Conservation (phyloP, 2,113 vertebrate species). For the Heptranchias perlo region DNA sequence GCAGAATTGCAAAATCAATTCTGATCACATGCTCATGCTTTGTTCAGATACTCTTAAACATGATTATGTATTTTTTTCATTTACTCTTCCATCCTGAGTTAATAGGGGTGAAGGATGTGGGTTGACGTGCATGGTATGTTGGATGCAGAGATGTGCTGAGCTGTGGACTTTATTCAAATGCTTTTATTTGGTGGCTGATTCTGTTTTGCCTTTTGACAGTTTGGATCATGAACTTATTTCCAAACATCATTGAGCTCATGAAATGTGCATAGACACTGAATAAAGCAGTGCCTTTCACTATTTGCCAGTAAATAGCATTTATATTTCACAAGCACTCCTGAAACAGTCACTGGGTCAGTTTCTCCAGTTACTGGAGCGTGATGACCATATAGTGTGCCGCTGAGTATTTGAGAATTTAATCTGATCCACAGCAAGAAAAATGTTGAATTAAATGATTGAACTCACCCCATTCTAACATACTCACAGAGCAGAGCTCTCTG, state of each 20-base stretch:
- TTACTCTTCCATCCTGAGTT: not conserved
- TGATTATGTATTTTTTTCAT: not conserved
- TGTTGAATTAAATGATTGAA: not conserved
- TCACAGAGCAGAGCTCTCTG: not conserved
- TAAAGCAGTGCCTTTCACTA: not conserved
- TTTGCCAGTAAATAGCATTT: not conserved
- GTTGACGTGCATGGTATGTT: not conserved
- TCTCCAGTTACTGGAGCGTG: not conserved
- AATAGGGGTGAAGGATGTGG: not conserved
- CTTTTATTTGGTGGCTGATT: not conserved
- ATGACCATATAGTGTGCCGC: not conserved
- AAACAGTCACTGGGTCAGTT: not conserved
- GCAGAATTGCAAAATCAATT: not conserved
- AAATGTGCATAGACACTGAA: not conserved
- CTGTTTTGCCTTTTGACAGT: conserved; percentile 1
- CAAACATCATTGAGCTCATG: not conserved
- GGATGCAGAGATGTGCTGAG: not conserved
- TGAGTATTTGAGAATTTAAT: conserved; percentile 13
- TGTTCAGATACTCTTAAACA: not conserved
- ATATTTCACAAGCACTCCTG: conserved; percentile 14
- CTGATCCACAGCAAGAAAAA: not conserved
- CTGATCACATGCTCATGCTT: not conserved
- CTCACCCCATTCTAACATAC: not conserved
- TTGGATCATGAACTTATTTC: not conserved
- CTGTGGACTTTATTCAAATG: not conserved